Percentiles rank a stretch among this genome's conserved stretches.
These are phyloP conservation scores for Megathymus violae DNA, from an alignment of 1,140 invertebrate genomes.

Conservation along the genomic window DNA sequence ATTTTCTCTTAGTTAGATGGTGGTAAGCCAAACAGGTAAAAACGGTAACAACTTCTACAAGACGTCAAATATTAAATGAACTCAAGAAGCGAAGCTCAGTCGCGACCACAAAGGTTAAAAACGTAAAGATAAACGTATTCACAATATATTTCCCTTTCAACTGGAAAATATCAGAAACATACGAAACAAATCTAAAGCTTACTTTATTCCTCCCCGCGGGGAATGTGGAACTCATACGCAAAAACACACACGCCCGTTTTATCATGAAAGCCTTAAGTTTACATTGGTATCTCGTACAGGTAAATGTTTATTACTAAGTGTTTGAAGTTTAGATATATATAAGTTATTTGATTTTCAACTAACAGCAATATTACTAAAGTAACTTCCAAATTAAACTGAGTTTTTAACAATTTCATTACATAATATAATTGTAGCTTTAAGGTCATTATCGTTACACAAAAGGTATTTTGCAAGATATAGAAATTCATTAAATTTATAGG, in stretches of 20 bases:
- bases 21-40: no score
- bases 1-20: no score
- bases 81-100: no score
- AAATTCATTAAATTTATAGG: neutral
- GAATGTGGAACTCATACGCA: conserved; percentile 20
- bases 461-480: neutral
- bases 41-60: neutral
- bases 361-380: neutral
- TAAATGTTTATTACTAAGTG: conserved; percentile 15
- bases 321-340: conserved; percentile 15
- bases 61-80: neutral
- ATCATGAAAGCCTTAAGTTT: conserved; percentile 8
- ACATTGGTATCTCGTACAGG: conserved; percentile 8
- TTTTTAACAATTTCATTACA: neutral
- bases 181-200: conserved; percentile 22
- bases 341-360: conserved; percentile 27
- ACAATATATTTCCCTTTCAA: conserved; percentile 18
- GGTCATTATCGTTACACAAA: neutral
- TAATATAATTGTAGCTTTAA: neutral
- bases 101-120: conserved; percentile 3
- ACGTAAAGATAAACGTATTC: conserved; percentile 1
- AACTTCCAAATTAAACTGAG: neutral
- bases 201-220: conserved; percentile 12
- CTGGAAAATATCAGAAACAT: conserved; percentile 1
- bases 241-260: conserved; percentile 14